Evolutionary conservation across 2,888 invertebrate genomes (phyloP).

Genomic region (Stratiomys singularior): DNA sequence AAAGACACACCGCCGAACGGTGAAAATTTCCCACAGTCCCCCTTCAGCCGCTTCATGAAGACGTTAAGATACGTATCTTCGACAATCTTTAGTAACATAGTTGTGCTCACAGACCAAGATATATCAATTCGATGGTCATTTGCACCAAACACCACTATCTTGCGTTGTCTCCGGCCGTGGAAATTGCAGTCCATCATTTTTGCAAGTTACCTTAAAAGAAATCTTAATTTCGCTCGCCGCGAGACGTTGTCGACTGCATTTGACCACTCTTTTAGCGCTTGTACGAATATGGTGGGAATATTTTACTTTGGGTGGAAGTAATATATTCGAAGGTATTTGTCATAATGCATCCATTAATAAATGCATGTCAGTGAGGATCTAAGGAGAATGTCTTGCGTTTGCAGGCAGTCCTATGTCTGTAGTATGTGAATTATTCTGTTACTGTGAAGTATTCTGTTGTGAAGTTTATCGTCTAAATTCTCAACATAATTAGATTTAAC

Average conservation of each 20-base stretch:
- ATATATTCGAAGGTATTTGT: too few species aligned
- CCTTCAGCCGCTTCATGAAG: neutral
- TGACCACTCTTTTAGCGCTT: neutral
- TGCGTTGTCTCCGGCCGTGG: slow-evolving; percentile 4
- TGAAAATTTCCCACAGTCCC: neutral
- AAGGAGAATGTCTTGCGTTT: too few species aligned
- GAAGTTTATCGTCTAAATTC: too few species aligned
- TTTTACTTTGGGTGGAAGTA: neutral
- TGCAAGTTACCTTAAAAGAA: slow-evolving; percentile 40
- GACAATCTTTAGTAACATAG: slow-evolving; percentile 2
- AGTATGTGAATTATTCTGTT: too few species aligned
- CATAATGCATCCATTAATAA: too few species aligned
- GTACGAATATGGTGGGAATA: neutral
- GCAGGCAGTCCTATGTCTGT: too few species aligned
- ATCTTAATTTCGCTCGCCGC: slow-evolving; percentile 10
- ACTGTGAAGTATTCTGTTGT: too few species aligned
- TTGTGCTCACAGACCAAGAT: slow-evolving; percentile 8
- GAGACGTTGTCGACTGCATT: neutral
- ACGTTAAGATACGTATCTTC: slow-evolving; percentile 19
- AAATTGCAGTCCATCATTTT: slow-evolving; percentile 32
- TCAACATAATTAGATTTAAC: too few species aligned
- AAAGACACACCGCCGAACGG: neutral
- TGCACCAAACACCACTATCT: slow-evolving; percentile 29
- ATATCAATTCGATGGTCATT: slow-evolving; percentile 41
- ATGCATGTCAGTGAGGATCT: too few species aligned